These are phyloP conservation scores for Tapirus terrestris DNA, from an alignment of 2,113 vertebrate species.

Conservation along the genomic window DNA sequence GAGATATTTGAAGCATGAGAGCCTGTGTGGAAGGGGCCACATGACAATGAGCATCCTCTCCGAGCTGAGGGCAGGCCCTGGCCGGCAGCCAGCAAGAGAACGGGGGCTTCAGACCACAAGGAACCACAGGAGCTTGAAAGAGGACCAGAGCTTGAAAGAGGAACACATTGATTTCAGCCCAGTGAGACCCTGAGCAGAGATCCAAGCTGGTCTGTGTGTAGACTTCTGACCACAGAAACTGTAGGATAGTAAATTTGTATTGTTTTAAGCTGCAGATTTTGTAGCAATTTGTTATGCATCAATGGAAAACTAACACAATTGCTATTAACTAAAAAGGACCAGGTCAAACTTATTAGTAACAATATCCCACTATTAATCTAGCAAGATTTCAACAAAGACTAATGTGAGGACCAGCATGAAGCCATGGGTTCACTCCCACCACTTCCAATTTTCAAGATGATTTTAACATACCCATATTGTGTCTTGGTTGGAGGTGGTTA, in stretches of 20 bases:
- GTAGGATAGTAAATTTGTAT: not conserved
- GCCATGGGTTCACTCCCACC: not conserved
- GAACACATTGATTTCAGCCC: not conserved
- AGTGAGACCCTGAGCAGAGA: not conserved
- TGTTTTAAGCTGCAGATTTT: not conserved
- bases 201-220: not conserved
- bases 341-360: not conserved
- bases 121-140: not conserved
- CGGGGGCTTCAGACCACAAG: not conserved
- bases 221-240: not conserved
- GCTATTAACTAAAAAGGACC: not conserved
- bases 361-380: not conserved
- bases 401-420: not conserved
- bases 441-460: not conserved
- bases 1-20: not conserved
- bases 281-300: not conserved
- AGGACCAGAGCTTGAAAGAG: not conserved
- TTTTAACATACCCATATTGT: not conserved
- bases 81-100: not conserved
- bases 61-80: not conserved
- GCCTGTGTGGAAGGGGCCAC: not conserved
- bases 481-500: not conserved
- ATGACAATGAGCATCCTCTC: not conserved
- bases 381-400: not conserved
- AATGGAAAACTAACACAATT: not conserved